Base-by-base conservation (phyloP, 2,797 vertebrate species). In the Peromyscus aztecus region DNA sequence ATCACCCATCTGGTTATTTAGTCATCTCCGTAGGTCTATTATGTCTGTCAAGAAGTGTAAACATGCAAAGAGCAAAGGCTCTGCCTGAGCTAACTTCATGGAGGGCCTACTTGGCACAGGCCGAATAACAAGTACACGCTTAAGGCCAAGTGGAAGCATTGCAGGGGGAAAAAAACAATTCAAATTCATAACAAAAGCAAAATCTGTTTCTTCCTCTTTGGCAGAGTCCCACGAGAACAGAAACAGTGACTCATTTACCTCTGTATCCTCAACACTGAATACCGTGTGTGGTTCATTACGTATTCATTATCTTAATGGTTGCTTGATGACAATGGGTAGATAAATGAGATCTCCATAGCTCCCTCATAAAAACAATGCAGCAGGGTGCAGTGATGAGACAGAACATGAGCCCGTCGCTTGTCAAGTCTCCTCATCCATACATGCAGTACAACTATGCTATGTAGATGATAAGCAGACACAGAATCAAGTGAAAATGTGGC, bases 161-260 rank as follows among this genome's bases (percentile, higher is more conserved):
- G 27, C 43, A 6, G 31, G 75, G 46, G 31, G 5, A 7, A 52
- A 37, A 49, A 46, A 49, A 55, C 59, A 94, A 77, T 46, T 78
- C 73, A 78, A 61, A 12, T 85, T 65, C 52, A 57, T 63, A 89
- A 63, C 65, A 24, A 95, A 93, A 76, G 89, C 71, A 89, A 92
- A 94, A 75, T 75, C 65, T 11, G 0, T 82, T n/a, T 67, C 49
- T 82, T 91, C 13, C 37, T 31, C 49, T n/a, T 92, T 87, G 89
- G 55, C 49, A n/a, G 10, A 91, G 59, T 63, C 34, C 34, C 37
- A n/a, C 21, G 16, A 84, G 43, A 69, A 23, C 59, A 92, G 88
- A 94, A 83, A 43, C 9, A 57, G 27, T 92, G 77, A 88, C 0
- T 83, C 90, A 80, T 37, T 82, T 86, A 75, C 37, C n/a, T 89